Conservation (phyloP, 2,888 invertebrate species). For the Chymomyza procnemis region DNA sequence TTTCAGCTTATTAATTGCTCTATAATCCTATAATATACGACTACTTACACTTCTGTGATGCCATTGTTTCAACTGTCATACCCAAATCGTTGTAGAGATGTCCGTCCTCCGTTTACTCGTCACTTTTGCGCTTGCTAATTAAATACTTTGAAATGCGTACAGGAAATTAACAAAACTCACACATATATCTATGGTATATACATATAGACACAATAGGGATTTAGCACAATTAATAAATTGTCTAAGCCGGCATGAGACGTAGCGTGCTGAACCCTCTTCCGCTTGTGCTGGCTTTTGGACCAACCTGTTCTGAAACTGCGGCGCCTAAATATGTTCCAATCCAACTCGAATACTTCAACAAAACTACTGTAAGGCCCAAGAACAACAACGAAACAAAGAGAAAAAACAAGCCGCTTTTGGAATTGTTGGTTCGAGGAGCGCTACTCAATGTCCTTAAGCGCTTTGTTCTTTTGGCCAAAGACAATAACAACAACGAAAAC, state of each 20-base stretch:
- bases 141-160: background rate
- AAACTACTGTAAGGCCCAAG: background rate
- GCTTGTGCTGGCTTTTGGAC: conserved; percentile 6
- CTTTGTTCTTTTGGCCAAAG: conserved; percentile 1
- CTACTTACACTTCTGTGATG: background rate
- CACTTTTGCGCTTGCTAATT: conserved; percentile 21
- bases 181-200: background rate
- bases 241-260: conserved; percentile 12
- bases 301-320: conserved; percentile 31
- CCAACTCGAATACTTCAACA: background rate
- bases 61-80: background rate
- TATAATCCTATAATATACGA: background rate
- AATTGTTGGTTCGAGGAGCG: background rate
- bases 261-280: background rate
- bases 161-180: conserved; percentile 25
- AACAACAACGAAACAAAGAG: conserved; percentile 1
- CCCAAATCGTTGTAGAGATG: background rate
- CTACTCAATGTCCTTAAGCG: background rate
- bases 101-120: conserved; percentile 18
- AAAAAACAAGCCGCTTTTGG: background rate
- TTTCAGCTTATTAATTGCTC: background rate
- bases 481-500: conserved; percentile 19
- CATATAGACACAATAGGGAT: background rate
- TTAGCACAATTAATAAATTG: conserved; percentile 21
- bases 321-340: conserved; percentile 36